phyloP scores from a whole-genome alignment of 2,797 vertebrate genomes.

The Nannoperca australis region DNA sequence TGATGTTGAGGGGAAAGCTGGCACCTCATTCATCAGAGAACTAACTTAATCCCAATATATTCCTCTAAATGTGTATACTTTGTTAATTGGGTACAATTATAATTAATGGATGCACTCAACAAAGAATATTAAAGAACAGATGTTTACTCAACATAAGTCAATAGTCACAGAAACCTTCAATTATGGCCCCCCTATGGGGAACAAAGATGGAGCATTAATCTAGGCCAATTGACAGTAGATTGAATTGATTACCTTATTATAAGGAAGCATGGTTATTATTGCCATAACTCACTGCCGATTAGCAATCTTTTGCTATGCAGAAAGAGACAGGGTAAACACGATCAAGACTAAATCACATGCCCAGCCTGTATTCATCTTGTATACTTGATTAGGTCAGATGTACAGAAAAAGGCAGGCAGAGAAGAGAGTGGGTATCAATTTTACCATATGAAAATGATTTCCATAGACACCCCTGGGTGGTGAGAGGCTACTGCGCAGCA shows the following conservation, averaged over 20 bases:
- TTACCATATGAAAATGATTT: slow-evolving; percentile 76
- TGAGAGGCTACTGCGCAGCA: slow-evolving; percentile 46
- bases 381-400: slow-evolving; percentile 79
- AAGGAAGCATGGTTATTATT: slow-evolving; percentile 87
- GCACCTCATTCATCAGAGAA: slow-evolving; percentile 59
- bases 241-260: slow-evolving; percentile 88
- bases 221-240: slow-evolving; percentile 82
- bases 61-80: slow-evolving; percentile 47
- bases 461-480: slow-evolving; percentile 73
- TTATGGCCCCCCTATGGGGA: slow-evolving; percentile 74
- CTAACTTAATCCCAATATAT: slow-evolving; percentile 63
- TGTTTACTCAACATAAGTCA: slow-evolving; percentile 83
- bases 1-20: slow-evolving; percentile 45
- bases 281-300: slow-evolving; percentile 87
- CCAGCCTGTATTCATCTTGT: slow-evolving; percentile 76
- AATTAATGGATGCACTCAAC: slow-evolving; percentile 78
- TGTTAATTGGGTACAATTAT: slow-evolving; percentile 77
- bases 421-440: slow-evolving; percentile 77
- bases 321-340: slow-evolving; percentile 77
- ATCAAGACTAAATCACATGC: slow-evolving; percentile 77
- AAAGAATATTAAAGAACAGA: slow-evolving; percentile 82
- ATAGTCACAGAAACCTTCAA: slow-evolving; percentile 83
- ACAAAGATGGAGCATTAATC: slow-evolving; percentile 78
- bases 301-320: slow-evolving; percentile 69
- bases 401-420: slow-evolving; percentile 58